Conservation (phyloP, 1,140 invertebrate genomes). For the Anthonomus grandis region DNA sequence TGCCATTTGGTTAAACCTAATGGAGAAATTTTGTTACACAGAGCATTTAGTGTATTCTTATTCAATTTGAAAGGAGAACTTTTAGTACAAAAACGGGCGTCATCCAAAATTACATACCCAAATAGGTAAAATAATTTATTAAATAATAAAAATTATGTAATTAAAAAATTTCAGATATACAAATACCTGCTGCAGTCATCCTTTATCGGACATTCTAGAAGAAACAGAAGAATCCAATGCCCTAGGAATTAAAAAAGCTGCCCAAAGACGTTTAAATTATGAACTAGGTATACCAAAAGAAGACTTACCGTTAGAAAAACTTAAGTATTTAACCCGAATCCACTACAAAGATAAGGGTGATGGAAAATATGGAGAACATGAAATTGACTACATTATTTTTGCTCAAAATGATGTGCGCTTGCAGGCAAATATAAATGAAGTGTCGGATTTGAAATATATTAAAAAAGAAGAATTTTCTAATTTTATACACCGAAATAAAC, state of each 20-base stretch:
- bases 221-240: conserved; percentile 77
- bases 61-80: conserved; percentile 84
- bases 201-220: conserved; percentile 68
- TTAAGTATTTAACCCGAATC: conserved; percentile 83
- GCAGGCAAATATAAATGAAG: conserved; percentile 84
- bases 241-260: conserved; percentile 75
- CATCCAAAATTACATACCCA: conserved; percentile 72
- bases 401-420: conserved; percentile 72
- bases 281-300: conserved; percentile 78
- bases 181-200: conserved; percentile 97
- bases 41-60: conserved; percentile 96
- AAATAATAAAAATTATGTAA: conserved; percentile 58
- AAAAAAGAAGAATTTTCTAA: conserved; percentile 63
- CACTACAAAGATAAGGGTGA: conserved; percentile 74
- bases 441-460: conserved; percentile 77
- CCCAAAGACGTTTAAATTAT: conserved; percentile 76
- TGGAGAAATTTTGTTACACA: conserved; percentile 72
- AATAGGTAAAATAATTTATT: conserved; percentile 57
- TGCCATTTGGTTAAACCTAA: conserved; percentile 78
- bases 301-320: conserved; percentile 63
- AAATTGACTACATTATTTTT: conserved; percentile 93
- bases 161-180: conserved; percentile 75
- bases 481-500: conserved; percentile 61
- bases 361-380: conserved; percentile 90
- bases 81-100: conserved; percentile 84